phyloP scores from a whole-genome alignment of 2,113 vertebrate genomes.

The Clarias magur region DNA sequence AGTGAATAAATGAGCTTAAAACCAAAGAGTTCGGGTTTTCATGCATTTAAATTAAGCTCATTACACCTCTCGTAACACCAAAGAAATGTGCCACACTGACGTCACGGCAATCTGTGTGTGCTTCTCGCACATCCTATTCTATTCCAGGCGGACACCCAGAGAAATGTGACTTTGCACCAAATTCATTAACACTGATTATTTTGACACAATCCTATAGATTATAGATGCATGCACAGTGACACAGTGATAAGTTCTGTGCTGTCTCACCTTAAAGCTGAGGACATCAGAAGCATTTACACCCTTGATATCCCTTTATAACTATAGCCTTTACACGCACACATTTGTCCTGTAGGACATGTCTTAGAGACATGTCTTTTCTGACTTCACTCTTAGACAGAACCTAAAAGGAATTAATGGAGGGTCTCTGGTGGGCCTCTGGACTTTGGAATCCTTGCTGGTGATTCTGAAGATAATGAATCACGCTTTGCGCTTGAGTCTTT shows the following conservation, averaged over 20 bases:
- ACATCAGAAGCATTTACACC: neutral
- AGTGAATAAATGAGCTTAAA: neutral
- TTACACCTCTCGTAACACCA: slow-evolving; percentile 41
- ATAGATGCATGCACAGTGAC: neutral
- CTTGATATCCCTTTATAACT: neutral
- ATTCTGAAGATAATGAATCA: neutral
- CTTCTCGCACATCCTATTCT: slow-evolving; percentile 41
- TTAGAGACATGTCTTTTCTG: neutral
- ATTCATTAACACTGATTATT: slow-evolving; percentile 39
- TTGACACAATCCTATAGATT: slow-evolving; percentile 19
- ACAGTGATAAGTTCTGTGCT: neutral
- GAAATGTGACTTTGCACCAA: slow-evolving; percentile 33
- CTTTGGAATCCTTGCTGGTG: neutral
- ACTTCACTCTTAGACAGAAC: neutral
- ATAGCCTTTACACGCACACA: neutral
- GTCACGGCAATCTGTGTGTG: slow-evolving; percentile 35
- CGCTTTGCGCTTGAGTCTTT: neutral
- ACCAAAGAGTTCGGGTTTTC: neutral
- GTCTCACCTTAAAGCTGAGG: neutral
- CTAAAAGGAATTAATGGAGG: neutral
- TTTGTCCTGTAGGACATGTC: neutral
- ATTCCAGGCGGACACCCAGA: slow-evolving; percentile 27
- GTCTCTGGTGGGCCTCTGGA: neutral
- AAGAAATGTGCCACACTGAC: slow-evolving; percentile 25
- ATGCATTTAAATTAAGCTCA: slow-evolving; percentile 16